These are phyloP conservation scores for Hexactinellida sp. DNA, from an alignment of 37 sponge, comb jelly and placozoan species.

Conservation along the genomic window DNA sequence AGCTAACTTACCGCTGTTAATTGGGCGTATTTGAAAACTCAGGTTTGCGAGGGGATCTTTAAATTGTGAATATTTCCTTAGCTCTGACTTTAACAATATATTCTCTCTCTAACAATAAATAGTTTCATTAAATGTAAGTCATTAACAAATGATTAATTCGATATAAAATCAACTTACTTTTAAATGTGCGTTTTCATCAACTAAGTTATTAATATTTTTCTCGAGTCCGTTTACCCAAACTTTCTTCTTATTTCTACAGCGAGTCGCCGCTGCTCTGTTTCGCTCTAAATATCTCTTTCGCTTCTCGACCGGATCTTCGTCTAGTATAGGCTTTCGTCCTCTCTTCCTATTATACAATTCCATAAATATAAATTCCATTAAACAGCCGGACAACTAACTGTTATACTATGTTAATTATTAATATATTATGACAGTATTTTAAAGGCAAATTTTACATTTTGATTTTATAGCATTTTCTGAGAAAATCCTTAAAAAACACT, in stretches of 20 bases:
- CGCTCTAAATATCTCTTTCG: constrained; percentile 1
- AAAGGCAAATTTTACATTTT: too few relatives aligned
- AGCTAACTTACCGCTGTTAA: neutral
- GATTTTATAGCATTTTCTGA: too few relatives aligned
- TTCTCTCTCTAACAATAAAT: neutral
- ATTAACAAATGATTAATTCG: neutral
- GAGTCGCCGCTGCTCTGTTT: neutral
- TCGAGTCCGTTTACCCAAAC: neutral
- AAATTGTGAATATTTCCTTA: neutral
- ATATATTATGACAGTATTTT: too few relatives aligned
- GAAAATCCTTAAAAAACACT: too few relatives aligned
- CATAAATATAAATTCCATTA: too few relatives aligned
- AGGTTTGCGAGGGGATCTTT: neutral
- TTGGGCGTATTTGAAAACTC: neutral
- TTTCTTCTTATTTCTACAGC: constrained; percentile 4
- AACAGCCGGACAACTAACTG: neutral
- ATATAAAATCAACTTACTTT: constrained; percentile 4
- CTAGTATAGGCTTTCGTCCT: neutral
- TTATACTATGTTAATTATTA: neutral
- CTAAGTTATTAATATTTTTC: neutral
- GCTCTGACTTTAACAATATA: neutral
- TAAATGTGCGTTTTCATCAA: neutral
- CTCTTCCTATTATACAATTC: neutral
- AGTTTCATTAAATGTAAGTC: neutral
- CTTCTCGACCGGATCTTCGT: constrained; percentile 2